Base-by-base conservation (phyloP, 2,888 invertebrate genomes). In the Drosophila nigricruria region DNA sequence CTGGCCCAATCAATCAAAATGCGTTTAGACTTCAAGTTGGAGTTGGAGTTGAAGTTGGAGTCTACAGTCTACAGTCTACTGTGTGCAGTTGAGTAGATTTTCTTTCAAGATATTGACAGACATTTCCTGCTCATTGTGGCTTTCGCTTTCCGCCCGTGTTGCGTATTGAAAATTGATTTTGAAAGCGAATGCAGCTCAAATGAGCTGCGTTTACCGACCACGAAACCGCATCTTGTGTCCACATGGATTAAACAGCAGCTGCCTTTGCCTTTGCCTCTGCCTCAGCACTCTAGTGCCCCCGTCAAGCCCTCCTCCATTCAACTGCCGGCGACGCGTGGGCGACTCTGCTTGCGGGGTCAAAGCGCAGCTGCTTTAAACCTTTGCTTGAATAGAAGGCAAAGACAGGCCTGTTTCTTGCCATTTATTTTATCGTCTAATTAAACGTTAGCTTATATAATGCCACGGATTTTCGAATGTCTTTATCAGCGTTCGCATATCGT, bases 121-220 rank as follows among this genome's bases (percentile, higher is more conserved):
- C 85, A 62, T 86, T 86, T 86, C 87, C 85, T 86, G 85, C 67
- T 70, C 63, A 77, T 77, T 77, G 68, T 65, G 64, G 77, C 77
- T 77, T 74, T 70, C 80, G 77, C 70, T 74, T 70, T 75, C 79
- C 77, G 73, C 66, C 66, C 69, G 80, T 76, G 80, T 78, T 82
- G 81, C 82, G 81, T 77, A 65, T 52, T 36, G 62, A 68, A 83
- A 82, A 85, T 84, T 80, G 83, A 86, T 84, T 86, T 85, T 68
- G 79, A 85, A 84, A 85, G 83, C 83, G 81, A 81, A 79, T 23
- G 70, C 70, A 10, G 18, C 56, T 63, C 47, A 56, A 70, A 73
- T 57, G 57, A 49, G 63, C 34, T 38, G 49, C 43, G 34, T 34
- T 38, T 32, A 43, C 62, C 52, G 56, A 62, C 67, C 56, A 52